Base-by-base conservation (phyloP, 2,113 vertebrate genomes). In the Vidua macroura region DNA sequence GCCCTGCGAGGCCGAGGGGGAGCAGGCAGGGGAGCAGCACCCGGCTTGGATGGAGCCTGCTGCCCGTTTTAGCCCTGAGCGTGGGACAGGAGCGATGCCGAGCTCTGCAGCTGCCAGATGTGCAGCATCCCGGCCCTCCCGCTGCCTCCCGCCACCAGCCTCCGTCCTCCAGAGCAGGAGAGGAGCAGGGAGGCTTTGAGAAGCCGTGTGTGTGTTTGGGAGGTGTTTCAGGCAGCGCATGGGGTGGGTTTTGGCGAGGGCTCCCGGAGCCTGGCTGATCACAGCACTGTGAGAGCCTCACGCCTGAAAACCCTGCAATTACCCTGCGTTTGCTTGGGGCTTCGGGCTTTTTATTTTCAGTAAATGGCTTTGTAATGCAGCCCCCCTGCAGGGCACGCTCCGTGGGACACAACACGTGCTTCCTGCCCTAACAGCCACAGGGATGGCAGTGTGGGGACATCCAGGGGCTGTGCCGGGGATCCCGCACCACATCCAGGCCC, bases 401-500 rank as follows among this genome's bases (percentile, higher is more conserved):
- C 0, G 5, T 14, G 85, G 76, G 76, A 74, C 33, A 7, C 76
- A 3, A 5, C 1, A 3, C 0, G 11, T 46, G 63, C 13, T 59
- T 27, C 20, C 1, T 2, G n/a, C 39, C 88, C 70, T 85, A 23
- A 92, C 85, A 82, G 41, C 56, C 4, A 2, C 22, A 24, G 31
- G 3, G 22, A 43, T 43, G 58, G 18, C 59, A 15, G 46, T 0
- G 4, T 4, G 85, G 52, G 56, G 51, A 10, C 1, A 12, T 9
- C 13, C 11, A 4, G 37, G 66, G 19, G 16, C 27, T 44, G 72
- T 1, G 9, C 76, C 0, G 0, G 30, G 75, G 20, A n/a, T 56
- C 33, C 70, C 1, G 0, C 14, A 6, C 15, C 58, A 0, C 5
- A 2, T 3, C 37, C 8, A 31, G 48, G 1, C 19, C 14, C 48